These are phyloP conservation scores for Rhopalosiphum padi DNA, from an alignment of 1,140 invertebrate species.

Conservation along the genomic window DNA sequence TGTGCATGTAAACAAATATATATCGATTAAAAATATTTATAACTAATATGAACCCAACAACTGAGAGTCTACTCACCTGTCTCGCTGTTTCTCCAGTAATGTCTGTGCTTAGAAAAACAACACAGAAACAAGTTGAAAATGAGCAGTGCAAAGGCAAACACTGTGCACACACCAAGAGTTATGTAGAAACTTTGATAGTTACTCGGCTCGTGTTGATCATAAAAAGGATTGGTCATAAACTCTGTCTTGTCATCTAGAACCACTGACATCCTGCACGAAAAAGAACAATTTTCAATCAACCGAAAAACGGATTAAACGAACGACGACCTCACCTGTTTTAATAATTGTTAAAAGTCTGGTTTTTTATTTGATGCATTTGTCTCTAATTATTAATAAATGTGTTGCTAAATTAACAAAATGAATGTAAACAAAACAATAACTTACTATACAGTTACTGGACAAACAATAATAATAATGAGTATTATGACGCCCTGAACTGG, in stretches of 20 bases:
- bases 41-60: no score
- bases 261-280: constrained; percentile 34
- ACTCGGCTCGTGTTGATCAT: constrained; percentile 69
- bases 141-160: constrained; percentile 73
- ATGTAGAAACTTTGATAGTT: constrained; percentile 81
- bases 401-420: background rate
- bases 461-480: background rate
- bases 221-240: constrained; percentile 73
- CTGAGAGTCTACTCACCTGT: constrained; percentile 68
- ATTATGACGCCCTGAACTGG: constrained; percentile 10
- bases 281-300: background rate
- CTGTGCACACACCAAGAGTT: constrained; percentile 76
- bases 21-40: background rate
- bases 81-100: constrained; percentile 82
- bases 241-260: constrained; percentile 70
- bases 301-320: background rate
- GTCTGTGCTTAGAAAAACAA: constrained; percentile 78
- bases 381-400: background rate
- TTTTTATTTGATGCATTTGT: background rate
- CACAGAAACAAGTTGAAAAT: constrained; percentile 78
- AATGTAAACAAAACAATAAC: background rate
- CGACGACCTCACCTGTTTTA: background rate
- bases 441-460: background rate
- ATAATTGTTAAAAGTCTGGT: background rate
- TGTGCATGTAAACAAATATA: constrained; percentile 62